phyloP scores from a whole-genome alignment of 2,797 vertebrate genomes.

The Thunnus albacares region DNA sequence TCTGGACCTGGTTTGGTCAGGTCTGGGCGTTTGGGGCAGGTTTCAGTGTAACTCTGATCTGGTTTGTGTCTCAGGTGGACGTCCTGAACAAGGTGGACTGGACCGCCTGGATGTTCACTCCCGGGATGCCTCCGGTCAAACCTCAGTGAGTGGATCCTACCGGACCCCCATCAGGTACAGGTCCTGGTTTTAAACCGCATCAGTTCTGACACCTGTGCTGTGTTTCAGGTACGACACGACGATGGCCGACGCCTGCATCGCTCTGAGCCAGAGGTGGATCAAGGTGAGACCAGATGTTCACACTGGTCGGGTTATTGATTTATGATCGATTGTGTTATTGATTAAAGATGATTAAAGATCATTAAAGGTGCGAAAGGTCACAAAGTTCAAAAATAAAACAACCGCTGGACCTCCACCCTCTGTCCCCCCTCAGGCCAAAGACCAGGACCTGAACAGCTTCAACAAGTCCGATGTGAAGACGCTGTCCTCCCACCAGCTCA shows the following conservation, averaged over 20 bases:
- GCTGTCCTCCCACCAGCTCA: conserved; percentile 93
- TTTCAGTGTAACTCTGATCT: background rate
- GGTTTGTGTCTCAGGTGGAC: conserved; percentile 86
- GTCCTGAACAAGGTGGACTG: conserved; percentile 95
- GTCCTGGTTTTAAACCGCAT: no score
- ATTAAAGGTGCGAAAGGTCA: no score
- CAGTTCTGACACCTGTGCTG: background rate
- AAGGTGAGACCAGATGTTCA: conserved; percentile 77
- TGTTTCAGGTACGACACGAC: conserved; percentile 92
- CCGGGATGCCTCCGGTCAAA: conserved; percentile 94
- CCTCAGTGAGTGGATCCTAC: conserved; percentile 85
- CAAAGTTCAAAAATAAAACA: no score
- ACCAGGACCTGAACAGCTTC: conserved; percentile 89
- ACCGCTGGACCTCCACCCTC: no score
- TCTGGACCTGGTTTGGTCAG: background rate
- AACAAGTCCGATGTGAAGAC: conserved; percentile 86
- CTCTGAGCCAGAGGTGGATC: conserved; percentile 91
- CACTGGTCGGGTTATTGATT: no score
- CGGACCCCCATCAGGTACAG: background rate
- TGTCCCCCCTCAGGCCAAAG: conserved; percentile 86
- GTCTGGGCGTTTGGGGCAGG: background rate
- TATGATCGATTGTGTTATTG: no score
- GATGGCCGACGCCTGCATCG: conserved; percentile 90
- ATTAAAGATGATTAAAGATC: no score
- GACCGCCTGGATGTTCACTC: conserved; percentile 93